These are phyloP conservation scores for Mormyrus hasselquistii DNA, from an alignment of 2,797 vertebrate species.

Conservation along the genomic window DNA sequence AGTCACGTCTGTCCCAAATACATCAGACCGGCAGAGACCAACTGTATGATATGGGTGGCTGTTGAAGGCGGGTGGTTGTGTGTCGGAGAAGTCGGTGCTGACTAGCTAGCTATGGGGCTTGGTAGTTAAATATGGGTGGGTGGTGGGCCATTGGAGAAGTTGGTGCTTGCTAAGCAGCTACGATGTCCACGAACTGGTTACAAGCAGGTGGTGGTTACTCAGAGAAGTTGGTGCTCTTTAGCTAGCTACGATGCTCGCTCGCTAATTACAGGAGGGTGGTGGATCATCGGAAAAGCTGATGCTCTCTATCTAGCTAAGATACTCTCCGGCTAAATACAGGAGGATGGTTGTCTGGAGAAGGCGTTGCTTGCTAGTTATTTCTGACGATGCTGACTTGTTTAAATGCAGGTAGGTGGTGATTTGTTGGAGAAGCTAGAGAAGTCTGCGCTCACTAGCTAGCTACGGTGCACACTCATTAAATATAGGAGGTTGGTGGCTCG, in stretches of 20 bases:
- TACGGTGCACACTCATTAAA: neutral
- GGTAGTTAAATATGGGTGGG: neutral
- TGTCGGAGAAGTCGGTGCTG: neutral
- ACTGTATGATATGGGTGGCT: neutral
- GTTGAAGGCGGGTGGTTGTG: neutral
- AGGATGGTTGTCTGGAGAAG: neutral
- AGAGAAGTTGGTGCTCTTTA: neutral
- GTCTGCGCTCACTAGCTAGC: neutral
- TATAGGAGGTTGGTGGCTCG: neutral
- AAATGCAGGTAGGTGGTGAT: neutral
- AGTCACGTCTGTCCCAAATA: conserved; percentile 2
- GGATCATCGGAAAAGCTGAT: neutral
- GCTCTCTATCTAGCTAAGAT: neutral
- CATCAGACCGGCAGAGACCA: neutral
- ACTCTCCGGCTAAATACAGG: neutral
- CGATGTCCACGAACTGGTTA: neutral
- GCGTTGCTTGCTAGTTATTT: neutral
- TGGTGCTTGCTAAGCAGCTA: neutral
- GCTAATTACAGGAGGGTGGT: neutral
- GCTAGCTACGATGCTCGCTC: neutral
- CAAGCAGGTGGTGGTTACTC: neutral
- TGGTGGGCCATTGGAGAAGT: neutral
- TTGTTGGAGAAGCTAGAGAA: neutral
- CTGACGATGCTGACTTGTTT: neutral
- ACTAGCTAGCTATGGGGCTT: neutral